Base-by-base conservation (phyloP, 1,140 invertebrate species). In the Pseudomyrmex gracilis region DNA sequence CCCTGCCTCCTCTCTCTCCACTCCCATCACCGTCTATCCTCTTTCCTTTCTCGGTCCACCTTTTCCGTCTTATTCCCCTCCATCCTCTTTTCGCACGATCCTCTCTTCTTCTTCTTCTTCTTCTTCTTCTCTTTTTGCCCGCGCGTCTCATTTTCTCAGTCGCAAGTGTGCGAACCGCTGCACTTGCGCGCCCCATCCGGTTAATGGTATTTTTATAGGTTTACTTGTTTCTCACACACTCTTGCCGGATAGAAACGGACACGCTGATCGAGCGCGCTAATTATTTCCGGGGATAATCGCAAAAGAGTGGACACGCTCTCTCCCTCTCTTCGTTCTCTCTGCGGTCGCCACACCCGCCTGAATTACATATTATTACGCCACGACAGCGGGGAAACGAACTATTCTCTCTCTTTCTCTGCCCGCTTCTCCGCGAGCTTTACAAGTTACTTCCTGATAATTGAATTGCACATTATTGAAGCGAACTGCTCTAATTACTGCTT, bases 131-230 rank as follows among this genome's bases (percentile, higher is more conserved):
- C 5, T 51, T 70, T 49, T 85, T 84, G 34, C 51, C 20, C 7
- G 73, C 7, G 70, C 47, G 64, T 78, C 63, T 68, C 73, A 80
- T 80, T 80, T 53, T 12, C 51, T n/a, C 60, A 53, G 63, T 70
- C 58, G 70, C 58, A 82, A 34, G 51, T 85, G 84, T 88, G 87
- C 78, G 84, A 89, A 89, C 73, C 64, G 78, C 80, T 49, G 73
- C 80, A 89, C 87, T 89, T 89, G 84, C 64, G 73, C 77, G 34
- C 34, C 68, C 34, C 68, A 63, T 47, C 13, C 22, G 84, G 74
- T 71, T 86, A 89, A 88, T 88, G 71, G 73, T 84, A 89, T 89
- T 89, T 89, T 89, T 89, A 88, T 86, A 89, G 84, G 80, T 89
- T 88, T 80, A 87, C 87, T 87, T 88, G 86, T 88, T 88, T 87